phyloP scores from a whole-genome alignment of 2,888 invertebrate species.

The Uropetala carovei region DNA sequence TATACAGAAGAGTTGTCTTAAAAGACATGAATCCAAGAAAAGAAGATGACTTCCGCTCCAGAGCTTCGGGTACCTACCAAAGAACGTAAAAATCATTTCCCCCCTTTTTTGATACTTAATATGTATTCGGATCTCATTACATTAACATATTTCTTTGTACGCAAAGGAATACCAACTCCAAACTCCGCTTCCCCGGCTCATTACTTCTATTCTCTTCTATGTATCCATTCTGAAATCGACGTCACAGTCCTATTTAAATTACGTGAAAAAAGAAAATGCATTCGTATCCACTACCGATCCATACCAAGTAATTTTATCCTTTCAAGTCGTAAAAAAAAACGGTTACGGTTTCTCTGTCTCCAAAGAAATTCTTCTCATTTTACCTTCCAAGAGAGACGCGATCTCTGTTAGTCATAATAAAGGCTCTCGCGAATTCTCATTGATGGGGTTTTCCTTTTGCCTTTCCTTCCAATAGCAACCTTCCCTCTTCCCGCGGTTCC shows the following conservation, averaged over 20 bases:
- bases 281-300: not conserved
- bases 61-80: not conserved
- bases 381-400: not conserved
- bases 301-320: not conserved
- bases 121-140: slow-evolving; percentile 40
- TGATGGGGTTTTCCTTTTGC: not conserved
- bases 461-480: not conserved
- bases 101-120: slow-evolving; percentile 9
- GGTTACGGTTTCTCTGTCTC: not conserved
- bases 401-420: not conserved
- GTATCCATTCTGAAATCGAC: not conserved
- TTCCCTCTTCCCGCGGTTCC: not conserved
- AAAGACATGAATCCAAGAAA: not conserved
- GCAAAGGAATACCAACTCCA: slow-evolving; percentile 17
- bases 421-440: slow-evolving; percentile 12
- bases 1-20: not conserved
- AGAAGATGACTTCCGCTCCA: not conserved
- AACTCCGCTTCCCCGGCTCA: slow-evolving; percentile 20
- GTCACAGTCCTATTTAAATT: not conserved
- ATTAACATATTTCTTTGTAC: slow-evolving; percentile 34
- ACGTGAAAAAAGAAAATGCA: not conserved
- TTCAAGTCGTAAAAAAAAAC: not conserved
- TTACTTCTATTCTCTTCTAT: not conserved
- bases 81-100: not conserved
- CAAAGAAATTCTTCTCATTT: not conserved